Percentiles rank a stretch among this genome's conserved stretches.
phyloP scores from a whole-genome alignment of 2,113 vertebrate species.

The Trichechus manatus region DNA sequence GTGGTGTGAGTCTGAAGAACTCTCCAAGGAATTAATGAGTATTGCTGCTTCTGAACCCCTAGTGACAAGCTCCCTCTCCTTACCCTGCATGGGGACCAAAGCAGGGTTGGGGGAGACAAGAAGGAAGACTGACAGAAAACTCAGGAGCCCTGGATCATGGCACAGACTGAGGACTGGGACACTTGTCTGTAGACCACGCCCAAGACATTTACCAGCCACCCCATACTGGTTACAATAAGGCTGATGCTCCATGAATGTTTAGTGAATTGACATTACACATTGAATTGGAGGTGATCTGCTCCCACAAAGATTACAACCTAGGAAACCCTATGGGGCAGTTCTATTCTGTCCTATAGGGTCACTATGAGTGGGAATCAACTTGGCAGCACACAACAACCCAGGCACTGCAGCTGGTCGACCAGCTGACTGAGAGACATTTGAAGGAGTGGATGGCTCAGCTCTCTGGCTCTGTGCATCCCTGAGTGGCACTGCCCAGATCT shows the following conservation, averaged over 20 bases:
- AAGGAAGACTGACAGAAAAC: not conserved
- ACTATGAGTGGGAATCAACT: not conserved
- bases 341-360: not conserved
- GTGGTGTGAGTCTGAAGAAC: slow-evolving; percentile 66
- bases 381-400: not conserved
- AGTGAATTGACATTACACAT: too few species aligned
- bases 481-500: rapidly evolving
- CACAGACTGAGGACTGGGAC: not conserved
- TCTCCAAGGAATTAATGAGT: slow-evolving; percentile 78
- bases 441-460: rapidly evolving
- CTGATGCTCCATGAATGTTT: too few species aligned
- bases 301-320: not conserved
- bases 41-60: not conserved
- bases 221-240: not conserved
- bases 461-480: too few species aligned
- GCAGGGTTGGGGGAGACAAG: too few species aligned
- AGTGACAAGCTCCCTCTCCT: not conserved
- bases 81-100: not conserved
- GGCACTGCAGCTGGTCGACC: not conserved
- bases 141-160: rapidly evolving
- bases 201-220: rapidly evolving
- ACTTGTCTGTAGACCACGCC: not conserved
- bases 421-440: rapidly evolving
- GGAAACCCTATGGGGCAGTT: not conserved
- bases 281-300: not conserved